Evolutionary conservation across 2,888 invertebrate species (phyloP).

Genomic region (Pheosia tremula): DNA sequence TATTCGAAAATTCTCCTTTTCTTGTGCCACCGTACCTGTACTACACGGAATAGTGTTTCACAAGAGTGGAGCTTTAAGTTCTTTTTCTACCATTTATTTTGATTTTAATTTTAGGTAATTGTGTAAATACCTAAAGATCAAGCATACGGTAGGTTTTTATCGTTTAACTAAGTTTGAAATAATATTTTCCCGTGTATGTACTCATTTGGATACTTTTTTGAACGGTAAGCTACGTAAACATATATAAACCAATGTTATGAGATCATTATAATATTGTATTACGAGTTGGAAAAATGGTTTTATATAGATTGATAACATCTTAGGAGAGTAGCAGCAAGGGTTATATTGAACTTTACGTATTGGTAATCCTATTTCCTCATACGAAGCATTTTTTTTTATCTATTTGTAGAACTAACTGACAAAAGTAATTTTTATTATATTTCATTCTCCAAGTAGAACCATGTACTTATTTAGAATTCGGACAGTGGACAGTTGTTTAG

Average conservation of each 20-base stretch:
- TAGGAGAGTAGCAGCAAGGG: constrained; percentile 40
- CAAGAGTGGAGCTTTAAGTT: constrained; percentile 67
- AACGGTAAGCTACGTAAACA: constrained; percentile 49
- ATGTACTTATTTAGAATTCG: constrained; percentile 45
- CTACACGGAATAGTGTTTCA: constrained; percentile 60
- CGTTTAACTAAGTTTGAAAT: constrained; percentile 55
- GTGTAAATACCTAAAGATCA: constrained; percentile 72
- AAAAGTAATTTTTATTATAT: constrained; percentile 41
- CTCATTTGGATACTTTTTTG: constrained; percentile 42
- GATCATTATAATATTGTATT: constrained; percentile 37
- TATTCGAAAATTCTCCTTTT: constrained; percentile 58
- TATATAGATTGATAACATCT: constrained; percentile 32
- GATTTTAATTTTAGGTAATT: constrained; percentile 60
- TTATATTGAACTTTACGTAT: constrained; percentile 35
- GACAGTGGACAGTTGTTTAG: constrained; percentile 32
- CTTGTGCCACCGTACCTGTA: constrained; percentile 66
- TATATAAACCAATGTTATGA: constrained; percentile 52
- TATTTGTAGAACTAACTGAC: constrained; percentile 48
- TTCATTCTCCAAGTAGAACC: constrained; percentile 39
- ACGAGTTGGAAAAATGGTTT: constrained; percentile 34
- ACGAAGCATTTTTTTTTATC: constrained; percentile 42
- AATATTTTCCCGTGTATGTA: constrained; percentile 51
- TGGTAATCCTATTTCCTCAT: constrained; percentile 34
- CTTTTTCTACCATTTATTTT: constrained; percentile 41
- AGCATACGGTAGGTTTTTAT: constrained; percentile 55